Evolutionary conservation across 2,113 vertebrate genomes (phyloP), one percentile per base, ranked within the genome.

Genomic region (Limnothrissa miodon): DNA sequence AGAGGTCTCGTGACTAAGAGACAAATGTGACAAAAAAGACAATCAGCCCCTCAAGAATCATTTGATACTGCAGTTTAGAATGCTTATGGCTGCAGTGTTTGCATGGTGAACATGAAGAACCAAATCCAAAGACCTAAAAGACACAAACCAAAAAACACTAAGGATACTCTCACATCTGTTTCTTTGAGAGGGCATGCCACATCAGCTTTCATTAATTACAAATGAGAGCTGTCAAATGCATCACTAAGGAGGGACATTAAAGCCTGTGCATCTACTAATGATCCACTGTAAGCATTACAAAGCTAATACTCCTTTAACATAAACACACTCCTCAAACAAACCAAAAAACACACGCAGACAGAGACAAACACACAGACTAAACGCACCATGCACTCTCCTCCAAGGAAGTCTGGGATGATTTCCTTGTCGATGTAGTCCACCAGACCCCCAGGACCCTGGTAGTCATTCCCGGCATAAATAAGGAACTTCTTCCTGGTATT

Each of bases 391-490:
- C 98, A 98, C 89, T 99, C 98, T 86, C 97, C 98, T 56, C 97
- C 96, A 21, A 99, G 94, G 89, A 99, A 99, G 87, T 99, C 98
- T 0, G 97, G 98, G 83, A 99, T 98, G 84, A 99, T 94, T 91
- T 99, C 98, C 89, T 95, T 97, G 91, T 99, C 97, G 0, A 99
- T 99, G 92, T 99, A 99, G 89, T 98, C 97, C 87, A 99, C 90
- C 84, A 99, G 93, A n/a, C 98, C 98, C 0, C 97, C 97, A 2
- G 97, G 96, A 25, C 97, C 97, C 90, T 99, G 98, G 91, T 99
- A 99, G 91, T 99, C 97, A 66, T 99, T 99, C 45, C 97, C 98
- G n/a, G 97, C 98, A 80, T 99, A 99, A 89, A 99, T 98, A 78
- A 99, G 95, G 90, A 98, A 98, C 87, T 99, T 99, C 90, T 97